phyloP scores from a whole-genome alignment of 2,113 vertebrate genomes.

The Anoplopoma fimbria region DNA sequence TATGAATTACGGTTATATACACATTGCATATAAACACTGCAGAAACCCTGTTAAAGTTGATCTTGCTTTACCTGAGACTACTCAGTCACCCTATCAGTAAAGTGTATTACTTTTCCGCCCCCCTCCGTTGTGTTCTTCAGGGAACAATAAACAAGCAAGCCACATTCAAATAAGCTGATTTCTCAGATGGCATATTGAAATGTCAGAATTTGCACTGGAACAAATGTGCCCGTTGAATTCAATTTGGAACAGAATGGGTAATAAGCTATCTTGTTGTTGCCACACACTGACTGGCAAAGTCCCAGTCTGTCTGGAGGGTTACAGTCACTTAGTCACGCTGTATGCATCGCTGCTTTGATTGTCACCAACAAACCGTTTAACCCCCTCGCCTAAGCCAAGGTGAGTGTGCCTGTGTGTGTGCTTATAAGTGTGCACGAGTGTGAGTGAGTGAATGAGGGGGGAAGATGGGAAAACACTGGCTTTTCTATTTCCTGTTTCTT shows the following conservation, averaged over 20 bases:
- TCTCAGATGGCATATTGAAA: constrained; percentile 81
- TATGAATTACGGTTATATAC: not conserved
- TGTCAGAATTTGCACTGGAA: constrained; percentile 87
- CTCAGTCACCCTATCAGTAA: constrained; percentile 21
- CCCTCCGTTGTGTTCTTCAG: not conserved
- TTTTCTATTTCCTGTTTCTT: not conserved
- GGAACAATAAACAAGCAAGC: constrained; percentile 50
- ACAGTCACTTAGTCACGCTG: constrained; percentile 66
- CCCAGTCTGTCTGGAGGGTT: constrained; percentile 56
- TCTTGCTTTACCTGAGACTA: not conserved
- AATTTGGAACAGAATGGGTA: constrained; percentile 74
- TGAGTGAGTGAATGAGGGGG: not conserved
- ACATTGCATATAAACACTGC: not conserved
- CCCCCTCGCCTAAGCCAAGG: constrained; percentile 21
- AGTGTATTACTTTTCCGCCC: constrained; percentile 37
- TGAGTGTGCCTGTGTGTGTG: constrained; percentile 38
- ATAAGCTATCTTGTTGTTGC: constrained; percentile 75
- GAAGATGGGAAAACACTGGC: not conserved
- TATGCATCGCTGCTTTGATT: constrained; percentile 74
- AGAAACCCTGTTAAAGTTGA: not conserved
- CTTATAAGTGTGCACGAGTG: constrained; percentile 21
- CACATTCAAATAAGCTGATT: constrained; percentile 76
- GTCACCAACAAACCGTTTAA: constrained; percentile 50
- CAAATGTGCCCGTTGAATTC: constrained; percentile 78
- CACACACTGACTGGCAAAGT: constrained; percentile 58